phyloP scores from a whole-genome alignment of 2,113 vertebrate species.

The Empidonax traillii region DNA sequence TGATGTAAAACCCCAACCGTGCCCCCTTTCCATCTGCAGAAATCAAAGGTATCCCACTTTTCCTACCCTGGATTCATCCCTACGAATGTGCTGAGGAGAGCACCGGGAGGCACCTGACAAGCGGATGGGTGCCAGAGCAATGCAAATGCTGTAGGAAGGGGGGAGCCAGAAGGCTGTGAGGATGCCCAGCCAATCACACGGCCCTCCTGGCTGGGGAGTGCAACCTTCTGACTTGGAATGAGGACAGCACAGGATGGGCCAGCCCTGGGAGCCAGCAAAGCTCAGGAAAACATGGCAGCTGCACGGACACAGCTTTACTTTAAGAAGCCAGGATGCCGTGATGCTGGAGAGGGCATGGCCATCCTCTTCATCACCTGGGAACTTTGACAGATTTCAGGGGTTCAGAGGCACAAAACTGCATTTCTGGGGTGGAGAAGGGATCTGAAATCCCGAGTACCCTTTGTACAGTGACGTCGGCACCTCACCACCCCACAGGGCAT shows the following conservation, averaged over 20 bases:
- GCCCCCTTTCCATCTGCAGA: neutral
- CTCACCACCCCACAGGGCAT: rapidly evolving
- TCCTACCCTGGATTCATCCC: neutral
- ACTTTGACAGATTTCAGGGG: neutral
- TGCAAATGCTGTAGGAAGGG: neutral
- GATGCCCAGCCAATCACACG: neutral
- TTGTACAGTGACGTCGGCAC: neutral
- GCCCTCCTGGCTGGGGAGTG: neutral
- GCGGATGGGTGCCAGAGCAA: neutral
- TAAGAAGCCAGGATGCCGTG: rapidly evolving
- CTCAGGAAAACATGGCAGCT: neutral
- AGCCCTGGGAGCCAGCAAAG: neutral
- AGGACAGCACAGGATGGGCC: neutral
- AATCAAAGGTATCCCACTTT: neutral
- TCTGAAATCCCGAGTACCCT: rapidly evolving
- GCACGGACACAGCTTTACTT: neutral
- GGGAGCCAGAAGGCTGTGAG: neutral
- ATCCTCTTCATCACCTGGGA: neutral
- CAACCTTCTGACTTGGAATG: neutral
- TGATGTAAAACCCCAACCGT: rapidly evolving
- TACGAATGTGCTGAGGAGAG: neutral
- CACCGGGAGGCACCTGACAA: neutral
- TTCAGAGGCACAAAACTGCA: neutral
- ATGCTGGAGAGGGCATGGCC: neutral
- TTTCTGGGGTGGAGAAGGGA: neutral